A percentile compares a stretch with the other conserved stretches of the same genome.
These are phyloP conservation scores for Epiperipatus broadwayi DNA, from an alignment of 2,888 invertebrate species.

Conservation along the genomic window DNA sequence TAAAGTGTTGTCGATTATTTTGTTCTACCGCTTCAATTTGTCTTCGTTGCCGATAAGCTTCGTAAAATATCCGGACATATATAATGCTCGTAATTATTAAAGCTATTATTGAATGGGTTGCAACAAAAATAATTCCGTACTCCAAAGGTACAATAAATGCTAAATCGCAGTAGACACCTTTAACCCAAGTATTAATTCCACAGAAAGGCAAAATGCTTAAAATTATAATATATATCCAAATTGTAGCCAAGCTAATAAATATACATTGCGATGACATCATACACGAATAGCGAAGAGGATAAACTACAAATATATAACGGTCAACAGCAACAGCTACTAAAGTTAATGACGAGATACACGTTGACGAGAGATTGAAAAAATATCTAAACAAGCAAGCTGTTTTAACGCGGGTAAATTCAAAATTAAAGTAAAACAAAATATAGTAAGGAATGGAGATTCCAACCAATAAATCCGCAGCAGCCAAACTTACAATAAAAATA, in stretches of 20 bases:
- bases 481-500: conserved; percentile 18
- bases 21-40: conserved; percentile 16
- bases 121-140: conserved; percentile 18
- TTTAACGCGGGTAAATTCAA: no score
- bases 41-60: conserved; percentile 19
- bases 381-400: conserved; percentile 18
- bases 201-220: conserved; percentile 18
- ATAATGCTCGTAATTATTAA: conserved; percentile 18
- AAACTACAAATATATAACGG: conserved; percentile 18
- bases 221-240: conserved; percentile 19
- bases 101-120: conserved; percentile 17
- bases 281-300: conserved; percentile 17
- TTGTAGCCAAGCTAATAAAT: conserved; percentile 14
- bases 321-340: conserved; percentile 19
- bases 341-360: conserved; percentile 18
- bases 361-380: conserved; percentile 17
- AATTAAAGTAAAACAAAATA: conserved; percentile 20
- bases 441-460: conserved; percentile 19
- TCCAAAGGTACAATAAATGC: conserved; percentile 17
- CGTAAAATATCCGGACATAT: conserved; percentile 20
- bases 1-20: conserved; percentile 14
- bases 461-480: conserved; percentile 18
- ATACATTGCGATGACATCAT: conserved; percentile 16
- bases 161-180: no score
- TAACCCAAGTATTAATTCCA: conserved; percentile 18